Conservation (phyloP, 2,888 invertebrate genomes). For the Theodoxus fluviatilis region DNA sequence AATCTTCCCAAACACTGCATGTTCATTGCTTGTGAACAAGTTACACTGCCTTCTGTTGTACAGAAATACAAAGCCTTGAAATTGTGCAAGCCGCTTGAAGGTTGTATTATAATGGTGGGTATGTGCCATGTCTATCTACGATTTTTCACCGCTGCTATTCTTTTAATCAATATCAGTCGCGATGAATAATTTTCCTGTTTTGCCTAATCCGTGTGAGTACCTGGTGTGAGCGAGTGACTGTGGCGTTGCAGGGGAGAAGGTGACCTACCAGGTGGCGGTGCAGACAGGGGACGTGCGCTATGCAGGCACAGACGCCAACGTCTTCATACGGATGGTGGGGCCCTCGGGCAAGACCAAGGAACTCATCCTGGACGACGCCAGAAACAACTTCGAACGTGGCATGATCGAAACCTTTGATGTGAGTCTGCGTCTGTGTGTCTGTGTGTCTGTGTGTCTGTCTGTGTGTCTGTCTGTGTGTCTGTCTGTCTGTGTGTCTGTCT, state of each 20-base stretch:
- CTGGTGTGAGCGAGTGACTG: too few relatives aligned
- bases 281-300: slow-evolving; percentile 53
- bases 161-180: too few relatives aligned
- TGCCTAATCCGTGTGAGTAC: too few relatives aligned
- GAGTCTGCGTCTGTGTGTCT: slow-evolving; percentile 26
- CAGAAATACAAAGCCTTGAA: too few relatives aligned
- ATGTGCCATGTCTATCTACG: too few relatives aligned
- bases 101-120: too few relatives aligned
- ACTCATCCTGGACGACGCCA: slow-evolving; percentile 50
- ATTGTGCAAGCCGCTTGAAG: too few relatives aligned
- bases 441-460: neutral
- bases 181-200: too few relatives aligned
- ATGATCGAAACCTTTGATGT: slow-evolving; percentile 56
- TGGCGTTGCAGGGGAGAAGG: slow-evolving; percentile 42
- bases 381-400: slow-evolving; percentile 58
- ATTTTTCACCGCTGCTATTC: too few relatives aligned
- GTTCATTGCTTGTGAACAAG: too few relatives aligned
- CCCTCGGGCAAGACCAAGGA: slow-evolving; percentile 44
- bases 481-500: neutral
- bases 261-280: slow-evolving; percentile 48
- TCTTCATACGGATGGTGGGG: slow-evolving; percentile 54
- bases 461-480: neutral
- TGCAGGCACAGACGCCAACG: slow-evolving; percentile 61
- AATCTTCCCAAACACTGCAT: too few relatives aligned
- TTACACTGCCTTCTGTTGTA: too few relatives aligned